Percentiles rank a stretch among this genome's conserved stretches.
phyloP scores from a whole-genome alignment of 1,140 invertebrate genomes.

The Sipha flava region DNA sequence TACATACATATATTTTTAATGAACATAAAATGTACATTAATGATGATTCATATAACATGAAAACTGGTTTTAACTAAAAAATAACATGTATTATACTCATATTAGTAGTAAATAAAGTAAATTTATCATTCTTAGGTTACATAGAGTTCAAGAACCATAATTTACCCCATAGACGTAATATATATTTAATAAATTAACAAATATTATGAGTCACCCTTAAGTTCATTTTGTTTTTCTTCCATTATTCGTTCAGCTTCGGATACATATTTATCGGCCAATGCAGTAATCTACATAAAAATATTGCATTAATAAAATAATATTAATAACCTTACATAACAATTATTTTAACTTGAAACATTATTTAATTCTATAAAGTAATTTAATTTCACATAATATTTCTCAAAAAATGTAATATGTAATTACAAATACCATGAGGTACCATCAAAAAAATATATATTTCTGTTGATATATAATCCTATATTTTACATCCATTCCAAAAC shows the following conservation, averaged over 20 bases:
- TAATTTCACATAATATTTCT: no score
- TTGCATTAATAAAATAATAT: no score
- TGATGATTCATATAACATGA: neutral
- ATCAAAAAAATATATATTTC: no score
- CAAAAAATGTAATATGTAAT: no score
- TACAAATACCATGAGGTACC: no score
- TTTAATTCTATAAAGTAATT: no score
- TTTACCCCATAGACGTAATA: neutral
- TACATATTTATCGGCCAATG: slow-evolving; percentile 57
- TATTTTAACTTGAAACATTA: no score
- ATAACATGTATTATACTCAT: neutral
- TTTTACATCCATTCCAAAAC: no score
- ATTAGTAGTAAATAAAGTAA: neutral
- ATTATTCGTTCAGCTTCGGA: slow-evolving; percentile 58
- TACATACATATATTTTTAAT: no score
- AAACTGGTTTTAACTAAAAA: neutral
- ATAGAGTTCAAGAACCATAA: neutral
- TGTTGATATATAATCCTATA: no score
- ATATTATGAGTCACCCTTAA: slow-evolving; percentile 47
- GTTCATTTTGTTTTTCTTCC: slow-evolving; percentile 61
- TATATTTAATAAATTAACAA: neutral
- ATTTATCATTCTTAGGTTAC: neutral
- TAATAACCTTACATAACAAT: no score
- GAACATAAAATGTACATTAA: neutral
- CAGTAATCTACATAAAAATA: slow-evolving; percentile 48